Percentiles rank a stretch among this genome's conserved stretches.
Conservation (phyloP, 2,113 vertebrate species). For the Pygoscelis adeliae region DNA sequence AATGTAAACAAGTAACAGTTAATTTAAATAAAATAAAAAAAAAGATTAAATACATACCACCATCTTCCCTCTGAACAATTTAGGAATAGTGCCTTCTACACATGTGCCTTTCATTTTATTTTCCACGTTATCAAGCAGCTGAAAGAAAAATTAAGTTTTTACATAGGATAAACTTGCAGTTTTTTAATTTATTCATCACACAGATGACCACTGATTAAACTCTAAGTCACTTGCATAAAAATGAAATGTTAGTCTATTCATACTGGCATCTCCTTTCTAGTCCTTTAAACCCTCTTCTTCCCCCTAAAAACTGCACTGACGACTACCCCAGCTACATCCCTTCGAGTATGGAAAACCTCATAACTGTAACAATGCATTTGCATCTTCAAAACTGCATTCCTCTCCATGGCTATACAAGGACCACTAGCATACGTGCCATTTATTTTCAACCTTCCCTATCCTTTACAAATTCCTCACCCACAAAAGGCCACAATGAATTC, state of each 20-base stretch:
- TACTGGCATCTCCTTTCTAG: neutral
- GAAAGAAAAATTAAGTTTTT: slow-evolving; percentile 56
- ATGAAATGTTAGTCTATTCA: neutral
- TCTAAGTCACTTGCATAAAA: neutral
- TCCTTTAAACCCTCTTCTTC: neutral
- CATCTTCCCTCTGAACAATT: slow-evolving; percentile 98
- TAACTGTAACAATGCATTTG: neutral
- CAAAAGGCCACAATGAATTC: neutral
- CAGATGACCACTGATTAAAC: neutral
- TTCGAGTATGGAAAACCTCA: neutral
- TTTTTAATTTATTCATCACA: neutral
- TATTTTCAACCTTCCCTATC: neutral
- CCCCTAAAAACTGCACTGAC: neutral
- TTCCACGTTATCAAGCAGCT: slow-evolving; percentile 98
- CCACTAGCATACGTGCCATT: neutral
- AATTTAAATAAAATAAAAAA: neutral
- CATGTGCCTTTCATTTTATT: slow-evolving; percentile 99
- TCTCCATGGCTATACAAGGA: neutral
- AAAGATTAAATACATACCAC: slow-evolving; percentile 85
- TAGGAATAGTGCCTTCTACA: slow-evolving; percentile 98
- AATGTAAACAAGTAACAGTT: neutral
- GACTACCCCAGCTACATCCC: neutral
- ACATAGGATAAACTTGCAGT: neutral
- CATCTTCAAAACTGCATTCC: neutral
- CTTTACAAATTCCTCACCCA: neutral